phyloP scores from a whole-genome alignment of 2,797 vertebrate species.

The Danionella dracula region DNA sequence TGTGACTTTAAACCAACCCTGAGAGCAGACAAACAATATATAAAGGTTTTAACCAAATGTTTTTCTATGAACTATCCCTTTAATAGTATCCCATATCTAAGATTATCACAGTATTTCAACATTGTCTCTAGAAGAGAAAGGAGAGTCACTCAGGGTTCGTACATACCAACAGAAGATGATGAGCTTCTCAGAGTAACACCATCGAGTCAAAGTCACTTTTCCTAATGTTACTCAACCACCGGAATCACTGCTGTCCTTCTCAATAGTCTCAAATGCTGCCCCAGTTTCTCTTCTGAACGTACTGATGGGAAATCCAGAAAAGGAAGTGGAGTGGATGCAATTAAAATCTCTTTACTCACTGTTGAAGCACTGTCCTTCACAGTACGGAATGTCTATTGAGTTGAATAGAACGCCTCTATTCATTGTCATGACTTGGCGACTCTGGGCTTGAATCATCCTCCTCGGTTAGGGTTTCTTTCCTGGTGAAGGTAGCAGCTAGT shows the following conservation, averaged over 20 bases:
- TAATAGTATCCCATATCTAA: conserved; percentile 47
- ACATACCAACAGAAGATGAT: conserved; percentile 42
- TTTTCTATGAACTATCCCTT: background rate
- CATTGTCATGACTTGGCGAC: conserved; percentile 77
- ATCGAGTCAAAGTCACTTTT: conserved; percentile 14
- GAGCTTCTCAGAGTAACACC: background rate
- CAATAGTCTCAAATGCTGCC: background rate
- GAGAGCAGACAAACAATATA: no score
- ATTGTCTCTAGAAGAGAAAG: conserved; percentile 18
- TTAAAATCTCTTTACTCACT: background rate
- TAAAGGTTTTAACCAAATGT: background rate
- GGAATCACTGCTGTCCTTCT: background rate
- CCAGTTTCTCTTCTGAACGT: conserved; percentile 14
- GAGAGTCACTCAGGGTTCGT: conserved; percentile 36
- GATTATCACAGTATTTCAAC: conserved; percentile 31
- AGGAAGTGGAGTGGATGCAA: background rate
- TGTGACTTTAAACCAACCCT: no score
- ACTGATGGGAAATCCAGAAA: conserved; percentile 34
- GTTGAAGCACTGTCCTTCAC: conserved; percentile 27
- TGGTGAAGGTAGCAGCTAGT: conserved; percentile 84
- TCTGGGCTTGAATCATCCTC: conserved; percentile 87
- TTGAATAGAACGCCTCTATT: conserved; percentile 55
- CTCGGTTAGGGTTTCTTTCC: conserved; percentile 84
- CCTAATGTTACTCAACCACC: conserved; percentile 3
- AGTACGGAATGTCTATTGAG: background rate